phyloP scores from a whole-genome alignment of 2,888 invertebrate species.

The Netelia melanura region DNA sequence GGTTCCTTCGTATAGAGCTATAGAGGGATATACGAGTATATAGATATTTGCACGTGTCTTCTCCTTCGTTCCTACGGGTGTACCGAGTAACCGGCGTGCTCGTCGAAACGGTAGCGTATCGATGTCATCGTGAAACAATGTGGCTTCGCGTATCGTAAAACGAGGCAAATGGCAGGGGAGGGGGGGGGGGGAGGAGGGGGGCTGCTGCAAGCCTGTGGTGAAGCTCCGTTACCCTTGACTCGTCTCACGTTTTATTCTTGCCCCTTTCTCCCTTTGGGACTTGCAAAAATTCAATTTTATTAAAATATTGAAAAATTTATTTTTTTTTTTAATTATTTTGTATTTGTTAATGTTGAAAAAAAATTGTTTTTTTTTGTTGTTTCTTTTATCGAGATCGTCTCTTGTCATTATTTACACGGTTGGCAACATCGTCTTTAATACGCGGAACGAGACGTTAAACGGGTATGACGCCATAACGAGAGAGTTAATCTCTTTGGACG shows the following conservation, averaged over 20 bases:
- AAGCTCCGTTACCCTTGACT: conserved; percentile 65
- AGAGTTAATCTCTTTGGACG: conserved; percentile 27
- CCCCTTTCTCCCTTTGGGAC: background rate
- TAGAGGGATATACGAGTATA: conserved; percentile 20
- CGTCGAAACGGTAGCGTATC: conserved; percentile 65
- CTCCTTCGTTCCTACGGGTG: conserved; percentile 21
- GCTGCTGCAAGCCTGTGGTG: conserved; percentile 44
- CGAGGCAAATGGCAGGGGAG: conserved; percentile 8
- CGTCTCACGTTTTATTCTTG: conserved; percentile 24
- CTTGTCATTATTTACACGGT: conserved; percentile 24
- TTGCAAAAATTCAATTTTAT: too few relatives aligned
- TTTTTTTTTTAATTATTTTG: background rate
- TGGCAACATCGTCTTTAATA: conserved; percentile 44
- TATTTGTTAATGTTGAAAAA: background rate
- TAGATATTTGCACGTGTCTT: background rate
- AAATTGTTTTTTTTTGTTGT: background rate
- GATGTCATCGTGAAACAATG: conserved; percentile 71
- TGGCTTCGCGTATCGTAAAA: conserved; percentile 62
- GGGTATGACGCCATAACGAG: conserved; percentile 46
- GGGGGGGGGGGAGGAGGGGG: conserved; percentile 14
- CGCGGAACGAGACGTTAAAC: conserved; percentile 49
- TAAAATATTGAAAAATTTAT: background rate
- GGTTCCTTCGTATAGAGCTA: conserved; percentile 18
- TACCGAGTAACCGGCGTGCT: conserved; percentile 57
- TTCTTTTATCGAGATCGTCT: background rate